A percentile compares a stretch with the other conserved stretches of the same genome.
These are phyloP conservation scores for Lutjanus argentimaculatus DNA, from an alignment of 2,797 vertebrate species.

Conservation along the genomic window DNA sequence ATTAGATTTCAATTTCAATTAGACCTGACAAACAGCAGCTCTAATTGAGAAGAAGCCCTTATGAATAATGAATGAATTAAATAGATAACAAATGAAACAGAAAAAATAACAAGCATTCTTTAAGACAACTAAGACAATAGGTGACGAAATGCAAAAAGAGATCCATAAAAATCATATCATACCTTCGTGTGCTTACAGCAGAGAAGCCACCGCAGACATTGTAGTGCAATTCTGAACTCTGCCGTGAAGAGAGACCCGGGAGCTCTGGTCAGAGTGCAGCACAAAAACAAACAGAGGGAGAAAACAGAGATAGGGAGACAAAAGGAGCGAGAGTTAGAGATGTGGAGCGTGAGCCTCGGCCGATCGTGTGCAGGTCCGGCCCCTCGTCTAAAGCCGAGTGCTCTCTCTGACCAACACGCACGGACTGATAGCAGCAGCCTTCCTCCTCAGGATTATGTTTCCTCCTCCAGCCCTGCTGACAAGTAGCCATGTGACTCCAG, in stretches of 20 bases:
- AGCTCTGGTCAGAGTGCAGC: constrained; percentile 76
- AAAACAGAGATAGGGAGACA: constrained; percentile 44
- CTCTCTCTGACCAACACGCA: constrained; percentile 60
- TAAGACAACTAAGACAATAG: neutral
- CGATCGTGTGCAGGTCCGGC: constrained; percentile 32
- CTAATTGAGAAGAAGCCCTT: constrained; percentile 11
- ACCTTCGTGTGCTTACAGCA: constrained; percentile 87
- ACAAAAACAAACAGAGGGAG: constrained; percentile 63
- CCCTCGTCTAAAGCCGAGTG: constrained; percentile 34
- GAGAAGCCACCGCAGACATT: constrained; percentile 85
- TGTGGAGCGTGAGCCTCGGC: constrained; percentile 27
- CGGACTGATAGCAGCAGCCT: constrained; percentile 81
- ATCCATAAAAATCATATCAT: constrained; percentile 42
- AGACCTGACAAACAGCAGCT: neutral
- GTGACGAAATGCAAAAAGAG: constrained; percentile 5
- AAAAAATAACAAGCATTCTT: neutral
- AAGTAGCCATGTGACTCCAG: constrained; percentile 86
- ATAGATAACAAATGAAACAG: neutral
- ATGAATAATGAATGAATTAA: constrained; percentile 28
- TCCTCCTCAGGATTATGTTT: constrained; percentile 85
- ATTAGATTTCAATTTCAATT: too few relatives aligned
- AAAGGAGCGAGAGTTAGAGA: constrained; percentile 62
- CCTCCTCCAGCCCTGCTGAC: constrained; percentile 84
- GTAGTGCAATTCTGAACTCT: constrained; percentile 83
- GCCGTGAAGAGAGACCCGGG: constrained; percentile 70